Conservation (phyloP, 2,888 invertebrate genomes). For the Halictus ligatus region DNA sequence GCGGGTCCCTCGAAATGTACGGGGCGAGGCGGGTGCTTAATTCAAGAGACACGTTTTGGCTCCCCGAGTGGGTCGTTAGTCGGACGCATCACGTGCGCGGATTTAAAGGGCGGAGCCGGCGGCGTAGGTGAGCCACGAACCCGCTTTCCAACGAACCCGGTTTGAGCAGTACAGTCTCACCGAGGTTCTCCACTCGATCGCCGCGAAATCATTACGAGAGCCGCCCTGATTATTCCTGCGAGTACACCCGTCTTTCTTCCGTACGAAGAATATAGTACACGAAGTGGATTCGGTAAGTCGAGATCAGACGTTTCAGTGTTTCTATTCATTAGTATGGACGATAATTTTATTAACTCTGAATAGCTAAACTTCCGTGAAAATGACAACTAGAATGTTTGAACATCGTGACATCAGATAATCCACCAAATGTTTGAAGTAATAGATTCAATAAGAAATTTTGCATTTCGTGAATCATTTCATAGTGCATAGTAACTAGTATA, state of each 20-base stretch:
- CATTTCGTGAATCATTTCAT: no score
- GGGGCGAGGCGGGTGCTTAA: conserved; percentile 61
- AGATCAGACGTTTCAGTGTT: no score
- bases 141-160: conserved; percentile 13
- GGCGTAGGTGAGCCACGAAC: conserved; percentile 37
- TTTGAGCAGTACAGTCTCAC: conserved; percentile 27
- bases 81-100: conserved; percentile 70
- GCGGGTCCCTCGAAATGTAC: conserved; percentile 56
- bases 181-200: conserved; percentile 46
- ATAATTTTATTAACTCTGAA: no score
- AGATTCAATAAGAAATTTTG: no score
- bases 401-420: no score
- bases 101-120: conserved; percentile 64
- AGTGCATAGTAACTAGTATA: no score
- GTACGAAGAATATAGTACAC: no score
- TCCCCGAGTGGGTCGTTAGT: conserved; percentile 70
- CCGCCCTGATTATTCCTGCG: conserved; percentile 63
- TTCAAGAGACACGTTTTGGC: conserved; percentile 70
- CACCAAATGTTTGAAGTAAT: no score
- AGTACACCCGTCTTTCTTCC: conserved; percentile 60
- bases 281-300: no score
- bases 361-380: no score
- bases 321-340: no score
- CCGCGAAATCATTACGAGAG: conserved; percentile 62
- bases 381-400: no score